Conservation (phyloP, 1,140 invertebrate species). For the Achatina immaculata region DNA sequence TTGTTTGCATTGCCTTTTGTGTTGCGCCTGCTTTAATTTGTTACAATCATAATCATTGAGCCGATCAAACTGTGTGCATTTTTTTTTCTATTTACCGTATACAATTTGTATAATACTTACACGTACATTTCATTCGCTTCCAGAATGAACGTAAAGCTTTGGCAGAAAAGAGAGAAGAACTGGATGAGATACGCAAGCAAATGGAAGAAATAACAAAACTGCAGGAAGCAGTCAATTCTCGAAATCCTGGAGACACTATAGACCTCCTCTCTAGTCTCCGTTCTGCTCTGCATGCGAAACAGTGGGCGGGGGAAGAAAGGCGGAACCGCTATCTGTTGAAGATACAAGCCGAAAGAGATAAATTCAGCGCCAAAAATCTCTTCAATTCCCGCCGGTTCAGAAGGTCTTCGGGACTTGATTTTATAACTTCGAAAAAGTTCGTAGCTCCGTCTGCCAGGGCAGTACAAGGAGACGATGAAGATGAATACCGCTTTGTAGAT, state of each 20-base stretch:
- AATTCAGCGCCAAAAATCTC: conserved; percentile 29
- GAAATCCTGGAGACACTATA: background rate
- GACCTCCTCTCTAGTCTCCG: background rate
- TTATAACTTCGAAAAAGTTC: background rate
- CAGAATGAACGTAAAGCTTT: conserved; percentile 6
- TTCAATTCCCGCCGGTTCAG: background rate
- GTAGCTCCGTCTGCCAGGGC: background rate
- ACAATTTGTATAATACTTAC: too few species aligned
- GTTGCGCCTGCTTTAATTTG: too few species aligned
- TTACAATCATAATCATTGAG: too few species aligned
- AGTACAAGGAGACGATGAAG: background rate
- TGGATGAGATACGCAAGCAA: conserved; percentile 22
- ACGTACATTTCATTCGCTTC: too few species aligned
- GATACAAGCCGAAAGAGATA: conserved; percentile 6
- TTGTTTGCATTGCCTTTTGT: too few species aligned
- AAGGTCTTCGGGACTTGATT: background rate
- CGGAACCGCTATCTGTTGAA: background rate
- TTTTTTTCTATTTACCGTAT: too few species aligned
- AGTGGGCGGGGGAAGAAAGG: background rate
- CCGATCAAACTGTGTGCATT: too few species aligned
- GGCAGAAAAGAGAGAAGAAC: conserved; percentile 19
- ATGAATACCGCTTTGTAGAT: background rate
- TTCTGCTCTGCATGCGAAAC: background rate
- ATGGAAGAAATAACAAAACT: conserved; percentile 10
- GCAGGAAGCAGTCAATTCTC: conserved; percentile 22